phyloP scores from a whole-genome alignment of 2,888 invertebrate genomes.

The Choristoneura rosaceana region DNA sequence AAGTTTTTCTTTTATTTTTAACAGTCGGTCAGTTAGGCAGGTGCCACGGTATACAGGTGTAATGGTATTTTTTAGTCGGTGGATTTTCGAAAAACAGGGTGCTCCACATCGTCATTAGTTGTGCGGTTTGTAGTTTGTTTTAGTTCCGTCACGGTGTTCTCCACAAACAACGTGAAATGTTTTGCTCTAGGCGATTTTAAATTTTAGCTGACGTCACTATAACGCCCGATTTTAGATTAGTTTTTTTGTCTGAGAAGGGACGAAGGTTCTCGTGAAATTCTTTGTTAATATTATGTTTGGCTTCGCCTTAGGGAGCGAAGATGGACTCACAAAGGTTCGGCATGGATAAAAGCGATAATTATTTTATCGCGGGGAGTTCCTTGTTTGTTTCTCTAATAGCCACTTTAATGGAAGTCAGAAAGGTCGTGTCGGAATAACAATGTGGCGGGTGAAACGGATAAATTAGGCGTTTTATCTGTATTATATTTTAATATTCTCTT shows the following conservation, averaged over 20 bases:
- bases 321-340: conserved; percentile 62
- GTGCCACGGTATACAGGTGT: conserved; percentile 71
- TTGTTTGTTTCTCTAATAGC: conserved; percentile 85
- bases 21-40: conserved; percentile 72
- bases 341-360: conserved; percentile 82
- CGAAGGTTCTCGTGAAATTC: conserved; percentile 65
- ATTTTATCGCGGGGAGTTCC: conserved; percentile 80
- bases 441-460: conserved; percentile 69
- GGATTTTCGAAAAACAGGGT: conserved; percentile 61
- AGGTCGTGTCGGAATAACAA: conserved; percentile 67
- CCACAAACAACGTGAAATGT: conserved; percentile 65
- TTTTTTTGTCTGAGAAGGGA: conserved; percentile 60
- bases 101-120: conserved; percentile 64
- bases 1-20: conserved; percentile 60
- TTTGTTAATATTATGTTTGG: conserved; percentile 68
- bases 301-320: conserved; percentile 60
- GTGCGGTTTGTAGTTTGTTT: conserved; percentile 74
- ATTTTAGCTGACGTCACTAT: conserved; percentile 80
- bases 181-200: conserved; percentile 57
- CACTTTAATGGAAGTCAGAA: conserved; percentile 77
- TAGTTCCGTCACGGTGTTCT: conserved; percentile 76
- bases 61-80: conserved; percentile 59
- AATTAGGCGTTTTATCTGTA: conserved; percentile 68
- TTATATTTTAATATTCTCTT: conserved; percentile 55
- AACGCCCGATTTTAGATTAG: conserved; percentile 70